Evolutionary conservation across 1,140 invertebrate genomes (phyloP), one percentile per base, ranked within the genome.

Genomic region (Panagrolaimus sp.): DNA sequence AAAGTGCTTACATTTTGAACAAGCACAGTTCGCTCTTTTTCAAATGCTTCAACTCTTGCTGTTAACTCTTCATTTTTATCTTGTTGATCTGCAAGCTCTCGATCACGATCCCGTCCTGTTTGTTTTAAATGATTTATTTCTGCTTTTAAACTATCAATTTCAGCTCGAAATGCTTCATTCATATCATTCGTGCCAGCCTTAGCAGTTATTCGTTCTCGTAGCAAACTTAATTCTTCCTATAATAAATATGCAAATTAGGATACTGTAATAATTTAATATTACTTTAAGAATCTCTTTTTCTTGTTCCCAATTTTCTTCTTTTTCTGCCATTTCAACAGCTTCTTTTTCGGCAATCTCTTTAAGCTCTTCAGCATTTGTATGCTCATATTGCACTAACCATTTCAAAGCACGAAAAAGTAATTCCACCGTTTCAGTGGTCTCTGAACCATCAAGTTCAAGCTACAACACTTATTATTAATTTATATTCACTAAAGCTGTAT

Each of bases 381-480:
- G 79, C 43, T 81, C 78, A 46, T 69, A 81, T 64, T 81, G 74
- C 80, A 81, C 81, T 20, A 81, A 45, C 66, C 78, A 74, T 63
- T 72, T 69, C 9, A 79, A 45, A 43, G 65, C 74, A 25, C 72
- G 74, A 45, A 72, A 78, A 9, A 80, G 23, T 38, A 66, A 13
- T 27, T 67, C 53, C 16, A 79, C n/a, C 20, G 72, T 46, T n/a
- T 70, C 65, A 1, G 51, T 11, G 9, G 67, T 16, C 38, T 78
- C 77, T 16, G 65, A 63, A 14, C 65, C 76, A 13, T 66, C 64
- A 31, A 78, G 25, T 62, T 77, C 65, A 38, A 63, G 25, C 43
- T 71, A 45, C 2, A 38, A 38, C 7, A 38, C n/a, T n/a, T n/a
- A n/a, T n/a, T 38, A 38, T 7, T n/a, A 20, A 5, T 62, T 23